Evolutionary conservation across 37 sponge, comb jelly and placozoan genomes (phyloP).

Genomic region (Oscarella lobularis): DNA sequence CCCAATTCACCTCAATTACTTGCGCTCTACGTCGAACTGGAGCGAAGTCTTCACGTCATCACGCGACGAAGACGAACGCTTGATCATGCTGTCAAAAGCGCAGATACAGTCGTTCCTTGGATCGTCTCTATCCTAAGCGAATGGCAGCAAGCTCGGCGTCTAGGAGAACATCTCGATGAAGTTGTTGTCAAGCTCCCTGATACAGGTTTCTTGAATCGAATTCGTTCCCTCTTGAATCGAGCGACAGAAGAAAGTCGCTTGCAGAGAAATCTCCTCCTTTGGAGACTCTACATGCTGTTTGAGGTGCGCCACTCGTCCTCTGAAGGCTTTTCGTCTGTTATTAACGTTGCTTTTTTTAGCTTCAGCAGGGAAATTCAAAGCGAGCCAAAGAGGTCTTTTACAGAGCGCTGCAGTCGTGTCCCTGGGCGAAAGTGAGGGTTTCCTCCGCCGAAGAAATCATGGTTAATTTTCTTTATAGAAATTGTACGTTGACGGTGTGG

Average conservation of each 20-base stretch:
- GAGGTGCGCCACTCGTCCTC: constrained; percentile 28
- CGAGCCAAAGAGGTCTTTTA: constrained; percentile 54
- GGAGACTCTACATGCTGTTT: constrained; percentile 58
- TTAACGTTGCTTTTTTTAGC: constrained; percentile 12
- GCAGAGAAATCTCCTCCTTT: constrained; percentile 41
- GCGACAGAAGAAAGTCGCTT: constrained; percentile 21
- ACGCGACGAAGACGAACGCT: neutral
- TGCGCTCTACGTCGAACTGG: constrained; percentile 12
- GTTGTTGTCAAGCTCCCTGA: too few species aligned
- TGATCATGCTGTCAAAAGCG: neutral
- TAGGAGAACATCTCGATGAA: too few species aligned
- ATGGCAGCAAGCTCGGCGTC: neutral
- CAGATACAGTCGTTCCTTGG: neutral
- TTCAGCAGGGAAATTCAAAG: constrained; percentile 9
- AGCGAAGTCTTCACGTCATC: constrained; percentile 31
- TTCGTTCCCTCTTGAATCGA: constrained; percentile 35
- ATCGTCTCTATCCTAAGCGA: neutral
- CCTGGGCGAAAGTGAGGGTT: constrained; percentile 60
- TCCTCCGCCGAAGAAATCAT: too few species aligned
- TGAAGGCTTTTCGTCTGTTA: neutral
- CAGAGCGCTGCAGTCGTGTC: constrained; percentile 65
- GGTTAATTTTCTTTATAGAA: constrained; percentile 31
- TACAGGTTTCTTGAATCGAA: constrained; percentile 27
- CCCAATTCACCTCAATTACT: constrained; percentile 35
- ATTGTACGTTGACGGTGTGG: constrained; percentile 48